Evolutionary conservation across 2,888 invertebrate genomes (phyloP).

Genomic region (Mimas tiliae): DNA sequence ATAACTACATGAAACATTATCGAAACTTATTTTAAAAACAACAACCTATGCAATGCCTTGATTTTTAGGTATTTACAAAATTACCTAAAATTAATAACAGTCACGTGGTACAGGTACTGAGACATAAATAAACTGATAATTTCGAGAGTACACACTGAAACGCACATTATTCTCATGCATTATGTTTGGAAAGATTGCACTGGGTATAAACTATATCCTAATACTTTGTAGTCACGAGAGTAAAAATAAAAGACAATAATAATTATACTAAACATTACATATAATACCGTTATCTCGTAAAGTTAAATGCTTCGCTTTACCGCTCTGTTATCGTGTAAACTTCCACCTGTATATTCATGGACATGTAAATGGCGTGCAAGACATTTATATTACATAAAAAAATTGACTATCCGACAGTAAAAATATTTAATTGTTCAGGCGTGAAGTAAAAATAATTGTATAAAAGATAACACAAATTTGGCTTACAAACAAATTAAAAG

Average conservation of each 20-base stretch:
- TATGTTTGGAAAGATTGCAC: slow-evolving; percentile 65
- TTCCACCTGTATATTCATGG: slow-evolving; percentile 1
- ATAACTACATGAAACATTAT: slow-evolving; percentile 49
- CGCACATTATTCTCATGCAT: slow-evolving; percentile 50
- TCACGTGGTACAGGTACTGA: slow-evolving; percentile 60
- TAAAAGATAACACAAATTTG: slow-evolving; percentile 50
- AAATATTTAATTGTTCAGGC: slow-evolving; percentile 45
- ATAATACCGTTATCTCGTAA: slow-evolving; percentile 66
- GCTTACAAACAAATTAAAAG: slow-evolving; percentile 52
- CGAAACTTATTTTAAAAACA: slow-evolving; percentile 52
- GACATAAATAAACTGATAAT: slow-evolving; percentile 66
- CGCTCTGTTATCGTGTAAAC: slow-evolving; percentile 12
- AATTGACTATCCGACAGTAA: slow-evolving; percentile 51
- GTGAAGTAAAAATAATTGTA: slow-evolving; percentile 48
- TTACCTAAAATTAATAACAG: slow-evolving; percentile 61
- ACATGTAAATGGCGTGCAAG: slow-evolving; percentile 10
- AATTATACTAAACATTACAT: slow-evolving; percentile 43
- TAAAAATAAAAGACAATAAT: slow-evolving; percentile 43
- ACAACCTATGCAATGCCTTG: slow-evolving; percentile 61
- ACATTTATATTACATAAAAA: slow-evolving; percentile 34
- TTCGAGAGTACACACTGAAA: slow-evolving; percentile 38
- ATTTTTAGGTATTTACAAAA: slow-evolving; percentile 71
- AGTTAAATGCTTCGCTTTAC: slow-evolving; percentile 64
- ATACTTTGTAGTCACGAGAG: slow-evolving; percentile 51
- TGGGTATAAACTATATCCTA: slow-evolving; percentile 48